A percentile compares a stretch with the other conserved stretches of the same genome.
Conservation (phyloP, 2,888 invertebrate species). For the Heteromurus nitidus region DNA sequence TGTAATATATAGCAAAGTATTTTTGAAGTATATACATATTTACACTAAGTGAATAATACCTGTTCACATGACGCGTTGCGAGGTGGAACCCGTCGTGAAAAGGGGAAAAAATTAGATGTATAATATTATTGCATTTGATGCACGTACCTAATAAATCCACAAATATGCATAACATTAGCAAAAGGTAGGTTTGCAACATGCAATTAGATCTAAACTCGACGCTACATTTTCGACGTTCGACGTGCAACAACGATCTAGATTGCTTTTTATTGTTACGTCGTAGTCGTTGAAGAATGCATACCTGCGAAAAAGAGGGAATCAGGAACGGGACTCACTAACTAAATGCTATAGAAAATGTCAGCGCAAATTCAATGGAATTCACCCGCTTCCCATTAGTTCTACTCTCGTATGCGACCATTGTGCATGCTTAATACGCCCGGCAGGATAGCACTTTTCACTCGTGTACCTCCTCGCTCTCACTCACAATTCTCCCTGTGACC, state of each 20-base stretch:
- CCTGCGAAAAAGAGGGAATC: constrained; percentile 18
- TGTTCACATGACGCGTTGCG: no score
- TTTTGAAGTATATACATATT: no score
- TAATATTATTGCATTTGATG: neutral
- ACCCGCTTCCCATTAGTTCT: constrained; percentile 63
- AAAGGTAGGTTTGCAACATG: no score
- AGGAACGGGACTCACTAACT: constrained; percentile 22
- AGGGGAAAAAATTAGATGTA: constrained; percentile 45
- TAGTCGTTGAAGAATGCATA: constrained; percentile 8
- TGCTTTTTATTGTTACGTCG: constrained; percentile 49
- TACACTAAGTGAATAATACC: no score
- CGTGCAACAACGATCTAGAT: constrained; percentile 39
- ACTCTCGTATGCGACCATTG: constrained; percentile 41
- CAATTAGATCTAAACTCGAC: no score
- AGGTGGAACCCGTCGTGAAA: constrained; percentile 60
- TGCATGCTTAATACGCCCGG: constrained; percentile 62
- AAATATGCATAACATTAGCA: neutral
- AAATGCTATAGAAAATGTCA: constrained; percentile 51
- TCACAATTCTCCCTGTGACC: neutral
- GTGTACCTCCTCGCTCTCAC: neutral
- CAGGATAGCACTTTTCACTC: constrained; percentile 50
- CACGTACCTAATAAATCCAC: neutral
- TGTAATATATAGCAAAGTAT: no score
- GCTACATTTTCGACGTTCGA: no score
- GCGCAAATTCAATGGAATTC: constrained; percentile 63